Conservation (phyloP, 2,113 vertebrate genomes). For the Neopipo cinnamomea region DNA sequence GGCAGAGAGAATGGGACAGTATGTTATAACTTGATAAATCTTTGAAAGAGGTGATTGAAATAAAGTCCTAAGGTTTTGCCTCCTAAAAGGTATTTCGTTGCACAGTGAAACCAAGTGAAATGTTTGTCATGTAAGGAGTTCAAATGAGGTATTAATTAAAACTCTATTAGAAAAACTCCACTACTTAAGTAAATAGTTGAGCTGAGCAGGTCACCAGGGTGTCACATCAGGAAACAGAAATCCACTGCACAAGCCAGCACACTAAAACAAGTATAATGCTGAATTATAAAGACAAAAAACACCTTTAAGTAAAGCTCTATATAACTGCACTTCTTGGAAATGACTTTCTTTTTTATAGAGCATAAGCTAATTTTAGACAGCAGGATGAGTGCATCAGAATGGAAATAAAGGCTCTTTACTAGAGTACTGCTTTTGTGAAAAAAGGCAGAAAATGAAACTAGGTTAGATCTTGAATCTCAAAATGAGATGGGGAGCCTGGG, state of each 20-base stretch:
- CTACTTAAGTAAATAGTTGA: neutral
- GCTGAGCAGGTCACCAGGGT: neutral
- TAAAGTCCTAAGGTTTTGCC: neutral
- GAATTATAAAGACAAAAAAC: neutral
- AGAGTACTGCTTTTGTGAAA: neutral
- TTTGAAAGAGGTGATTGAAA: neutral
- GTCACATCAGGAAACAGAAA: neutral
- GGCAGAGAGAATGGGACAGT: neutral
- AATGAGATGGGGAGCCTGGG: neutral
- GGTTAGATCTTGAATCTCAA: neutral
- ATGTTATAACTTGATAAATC: neutral
- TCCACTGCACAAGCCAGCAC: neutral
- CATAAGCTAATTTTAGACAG: neutral
- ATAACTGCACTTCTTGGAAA: neutral
- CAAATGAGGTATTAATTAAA: neutral
- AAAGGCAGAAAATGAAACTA: neutral
- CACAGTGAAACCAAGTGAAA: neutral
- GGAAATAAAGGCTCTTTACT: neutral
- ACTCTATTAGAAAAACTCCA: neutral
- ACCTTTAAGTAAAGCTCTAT: neutral
- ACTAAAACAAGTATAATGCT: neutral
- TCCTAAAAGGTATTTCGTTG: neutral
- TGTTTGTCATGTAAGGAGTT: neutral
- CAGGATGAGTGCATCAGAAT: neutral
- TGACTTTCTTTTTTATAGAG: neutral